These are phyloP conservation scores for Mesembrinibis cayennensis DNA, from an alignment of 2,113 vertebrate genomes.

Conservation along the genomic window DNA sequence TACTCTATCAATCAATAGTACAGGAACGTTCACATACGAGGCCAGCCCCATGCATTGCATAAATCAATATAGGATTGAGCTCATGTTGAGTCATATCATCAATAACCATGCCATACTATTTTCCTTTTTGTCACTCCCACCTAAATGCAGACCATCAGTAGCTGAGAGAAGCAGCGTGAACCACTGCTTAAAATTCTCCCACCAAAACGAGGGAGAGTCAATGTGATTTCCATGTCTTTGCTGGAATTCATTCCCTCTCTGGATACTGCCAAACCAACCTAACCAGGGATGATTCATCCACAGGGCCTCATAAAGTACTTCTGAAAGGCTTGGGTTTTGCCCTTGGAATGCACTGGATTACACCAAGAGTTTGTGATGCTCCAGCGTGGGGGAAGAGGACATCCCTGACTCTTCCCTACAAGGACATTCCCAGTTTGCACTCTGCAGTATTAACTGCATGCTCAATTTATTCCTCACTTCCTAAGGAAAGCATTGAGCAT, in stretches of 20 bases:
- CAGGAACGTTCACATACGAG: background rate
- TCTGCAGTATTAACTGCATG: background rate
- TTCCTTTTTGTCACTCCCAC: background rate
- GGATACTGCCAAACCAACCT: constrained; percentile 33
- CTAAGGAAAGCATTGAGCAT: background rate
- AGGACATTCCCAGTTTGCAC: background rate
- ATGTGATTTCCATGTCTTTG: constrained; percentile 33
- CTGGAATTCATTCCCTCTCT: constrained; percentile 41
- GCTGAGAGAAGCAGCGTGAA: constrained; percentile 4
- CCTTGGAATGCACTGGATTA: constrained; percentile 39
- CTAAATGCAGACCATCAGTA: background rate
- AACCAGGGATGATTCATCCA: constrained; percentile 14
- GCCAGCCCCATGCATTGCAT: background rate
- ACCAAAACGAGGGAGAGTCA: background rate
- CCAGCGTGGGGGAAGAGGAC: background rate
- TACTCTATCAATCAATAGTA: background rate
- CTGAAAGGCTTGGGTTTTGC: constrained; percentile 17
- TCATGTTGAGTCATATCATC: background rate
- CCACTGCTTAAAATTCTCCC: background rate
- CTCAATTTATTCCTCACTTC: background rate
- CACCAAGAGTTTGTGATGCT: background rate
- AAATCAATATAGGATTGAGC: background rate
- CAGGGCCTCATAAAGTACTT: background rate
- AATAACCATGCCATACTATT: background rate
- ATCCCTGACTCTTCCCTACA: background rate